A percentile compares a stretch with the other conserved stretches of the same genome.
Conservation (phyloP, 2,888 invertebrate genomes). For the Pristionchus arcanus region DNA sequence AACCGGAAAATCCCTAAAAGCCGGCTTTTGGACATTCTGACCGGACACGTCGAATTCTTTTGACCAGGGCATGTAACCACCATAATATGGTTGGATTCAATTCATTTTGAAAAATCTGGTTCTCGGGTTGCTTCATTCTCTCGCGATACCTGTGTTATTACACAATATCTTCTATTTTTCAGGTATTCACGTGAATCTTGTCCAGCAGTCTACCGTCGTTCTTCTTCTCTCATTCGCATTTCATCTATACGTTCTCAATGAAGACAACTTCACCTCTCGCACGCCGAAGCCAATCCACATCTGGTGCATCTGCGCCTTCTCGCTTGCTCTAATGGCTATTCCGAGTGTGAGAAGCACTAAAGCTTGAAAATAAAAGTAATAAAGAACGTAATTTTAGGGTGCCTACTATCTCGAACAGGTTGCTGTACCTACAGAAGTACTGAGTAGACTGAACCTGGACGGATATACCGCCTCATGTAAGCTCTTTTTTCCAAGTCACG, state of each 20-base stretch:
- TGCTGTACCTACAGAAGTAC: not conserved
- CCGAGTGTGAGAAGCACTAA: not conserved
- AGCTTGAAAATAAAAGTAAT: too few relatives aligned
- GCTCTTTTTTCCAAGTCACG: not conserved
- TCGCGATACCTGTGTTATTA: too few relatives aligned
- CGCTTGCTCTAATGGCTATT: not conserved
- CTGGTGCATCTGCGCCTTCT: not conserved
- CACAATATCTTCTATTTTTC: not conserved
- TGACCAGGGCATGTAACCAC: too few relatives aligned
- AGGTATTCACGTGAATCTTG: not conserved
- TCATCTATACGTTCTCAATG: not conserved
- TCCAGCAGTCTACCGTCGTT: not conserved
- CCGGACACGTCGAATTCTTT: too few relatives aligned
- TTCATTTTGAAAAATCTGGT: too few relatives aligned
- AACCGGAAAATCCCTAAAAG: too few relatives aligned
- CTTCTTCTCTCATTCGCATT: not conserved
- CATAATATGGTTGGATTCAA: too few relatives aligned
- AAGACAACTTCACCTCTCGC: not conserved
- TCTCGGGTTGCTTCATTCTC: too few relatives aligned
- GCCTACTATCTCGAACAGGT: not conserved
- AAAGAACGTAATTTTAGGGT: too few relatives aligned
- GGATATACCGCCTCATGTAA: not conserved
- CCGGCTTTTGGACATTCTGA: too few relatives aligned
- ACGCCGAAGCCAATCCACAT: not conserved
- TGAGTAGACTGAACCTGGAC: not conserved